Base-by-base conservation (phyloP, 1,140 invertebrate species). In the Halictus rubicundus region DNA sequence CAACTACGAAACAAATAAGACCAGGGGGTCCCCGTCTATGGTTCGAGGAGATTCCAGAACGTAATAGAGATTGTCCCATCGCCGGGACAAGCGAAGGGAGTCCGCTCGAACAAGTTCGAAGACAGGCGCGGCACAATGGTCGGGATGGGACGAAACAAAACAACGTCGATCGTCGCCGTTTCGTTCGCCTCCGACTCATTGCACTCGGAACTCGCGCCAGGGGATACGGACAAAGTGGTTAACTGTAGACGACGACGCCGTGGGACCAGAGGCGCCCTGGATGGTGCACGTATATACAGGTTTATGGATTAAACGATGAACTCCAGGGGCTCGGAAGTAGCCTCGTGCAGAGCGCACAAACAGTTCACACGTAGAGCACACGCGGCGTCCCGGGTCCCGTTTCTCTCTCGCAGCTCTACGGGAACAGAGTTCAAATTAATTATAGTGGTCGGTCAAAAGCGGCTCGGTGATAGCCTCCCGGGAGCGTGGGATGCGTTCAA, bases 341-440 rank as follows among this genome's bases (percentile, higher is more conserved):
- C 39, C 63, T 32, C 8, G n/a, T 12, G 19, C 63, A 3, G 16
- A 2, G 7, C 12, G 3, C 52, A 37, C 32, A n/a, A n/a, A n/a
- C n/a, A 32, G 32, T 32, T 32, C 32, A 3, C 32, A 32, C 2
- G 5, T 2, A 32, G 32, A 32, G 23, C 23, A 19, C 23, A 12
- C 63, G 52, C 49, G 49, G 14, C 61, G 39, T 25, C 59, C 42
- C 21, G 32, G 32, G 16, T 21, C 25, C 23, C 57, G 32, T 23
- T 37, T 16, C 49, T 16, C 4, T 52, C 19, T 52, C 49, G 0
- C 14, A 4, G n/a, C 14, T n/a, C n/a, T 8, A 16, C 16, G 16
- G 27, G 68, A 71, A 21, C 60, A 54, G 70, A 72, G 59, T 54
- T 72, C 68, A 32, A 54, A 72, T 78, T 72, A 72, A 78, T 78